Evolutionary conservation across 2,888 invertebrate genomes (phyloP), one percentile per base, ranked within the genome.

Genomic region (Xanthorhoe spadicearia): DNA sequence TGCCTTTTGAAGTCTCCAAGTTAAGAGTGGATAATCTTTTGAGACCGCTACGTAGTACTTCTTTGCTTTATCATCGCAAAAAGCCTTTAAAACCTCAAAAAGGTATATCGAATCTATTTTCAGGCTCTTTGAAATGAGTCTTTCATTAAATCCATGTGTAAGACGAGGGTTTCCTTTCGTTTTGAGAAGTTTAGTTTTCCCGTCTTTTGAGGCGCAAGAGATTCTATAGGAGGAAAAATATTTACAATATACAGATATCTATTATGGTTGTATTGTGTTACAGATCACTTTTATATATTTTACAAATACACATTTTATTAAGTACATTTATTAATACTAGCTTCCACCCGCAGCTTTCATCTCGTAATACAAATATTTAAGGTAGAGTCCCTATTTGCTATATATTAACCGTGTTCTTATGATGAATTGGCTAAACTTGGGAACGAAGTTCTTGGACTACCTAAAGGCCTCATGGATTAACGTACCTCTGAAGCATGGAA

Each of bases 1-100:
- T 62, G 51, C 49, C 69, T 68, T 71, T 71, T 71, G 71, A 73
- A 63, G 71, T 69, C 49, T 57, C 53, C 18, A n/a, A 60, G 35
- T 58, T 63, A 62, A 52, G 66, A 63, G 59, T 50, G 53, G 68
- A 69, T 72, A 65, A 71, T 71, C 73, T 66, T 56, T 56, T 48
- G 48, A 55, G 55, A 53, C 50, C 63, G 48, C 57, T 63, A 43
- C 46, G 28, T 55, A 61, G 54, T 63, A 61, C 58, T 58, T 64
- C 66, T 65, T 65, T 65, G 63, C 71, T 71, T 73, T 73, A 70
- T 71, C 63, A 69, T 64, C 65, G 54, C 18, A 64, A 69, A 64
- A 72, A 66, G 66, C 54, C 59, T 60, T 66, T 59, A 55, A 54
- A 66, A 28, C 49, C 67, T 60, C 48, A 49, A 67, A 55, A 63